Evolutionary conservation across 2,888 invertebrate genomes (phyloP), one percentile per base, ranked within the genome.

Genomic region (Drosophila demipolita): DNA sequence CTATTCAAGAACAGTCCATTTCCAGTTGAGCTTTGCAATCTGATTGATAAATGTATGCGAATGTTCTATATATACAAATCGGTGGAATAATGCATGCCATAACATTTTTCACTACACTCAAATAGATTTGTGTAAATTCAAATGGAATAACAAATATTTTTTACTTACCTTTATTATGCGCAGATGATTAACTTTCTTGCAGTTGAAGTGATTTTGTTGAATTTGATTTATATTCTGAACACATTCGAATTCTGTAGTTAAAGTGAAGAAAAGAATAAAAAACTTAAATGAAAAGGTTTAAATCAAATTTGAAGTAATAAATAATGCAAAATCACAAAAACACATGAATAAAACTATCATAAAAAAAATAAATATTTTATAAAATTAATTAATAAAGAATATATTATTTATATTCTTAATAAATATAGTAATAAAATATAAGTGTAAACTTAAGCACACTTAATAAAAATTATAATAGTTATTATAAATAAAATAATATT

Each of bases 11-110:
- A 35, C 33, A 23, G 52, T 12, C n/a, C 54, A 26, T 4, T 17
- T 26, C 26, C 12, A 38, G 11, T 29, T 15, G 26, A n/a, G 26
- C 53, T 36, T 38, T n/a, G 29, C 6, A 3, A 35, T 33, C 40
- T 70, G 70, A 70, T 67, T 67, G 67, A 67, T 70, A 45, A 15
- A 23, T 45, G 38, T 38, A 67, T 9, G 52, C 32, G 6, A 9
- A 15, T 36, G 8, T 40, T 12, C 6, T 12, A 20, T 1, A 23
- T 15, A 23, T 45, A 23, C 15, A 45, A 23, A 45, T n/a, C 15
- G 11, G 29, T 57, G 35, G 40, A 35, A 35, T 33, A 26, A 55
- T 32, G n/a, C 3, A 5, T 54, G n/a, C 33, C 20, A 35, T 53
- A 17, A 53, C n/a, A 29, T 67, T 36, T 53, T 68, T 48, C 68